These are phyloP conservation scores for Augochlora pura DNA, from an alignment of 1,140 invertebrate species.

Conservation along the genomic window DNA sequence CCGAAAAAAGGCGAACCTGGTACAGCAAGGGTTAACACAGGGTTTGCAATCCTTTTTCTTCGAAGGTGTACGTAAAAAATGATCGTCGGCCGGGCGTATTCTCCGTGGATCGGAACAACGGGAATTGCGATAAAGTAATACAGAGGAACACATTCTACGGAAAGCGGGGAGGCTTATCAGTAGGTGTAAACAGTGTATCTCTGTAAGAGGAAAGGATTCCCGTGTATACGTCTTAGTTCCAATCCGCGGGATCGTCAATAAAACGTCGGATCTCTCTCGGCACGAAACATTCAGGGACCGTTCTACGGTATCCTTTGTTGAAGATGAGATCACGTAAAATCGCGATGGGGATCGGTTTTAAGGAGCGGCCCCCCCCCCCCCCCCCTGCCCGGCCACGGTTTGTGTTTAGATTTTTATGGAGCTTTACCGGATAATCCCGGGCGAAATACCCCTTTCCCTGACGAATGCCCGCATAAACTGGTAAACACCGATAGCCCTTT, in stretches of 20 bases:
- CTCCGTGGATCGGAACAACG: slow-evolving; percentile 5
- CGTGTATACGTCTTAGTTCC: slow-evolving; percentile 50
- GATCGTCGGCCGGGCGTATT: not conserved
- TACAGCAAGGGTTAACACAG: too few relatives aligned
- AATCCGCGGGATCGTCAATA: slow-evolving; percentile 56
- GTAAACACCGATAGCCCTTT: slow-evolving; percentile 42
- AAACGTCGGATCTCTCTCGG: slow-evolving; percentile 50
- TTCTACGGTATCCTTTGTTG: slow-evolving; percentile 46
- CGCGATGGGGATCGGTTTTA: slow-evolving; percentile 45
- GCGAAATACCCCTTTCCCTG: slow-evolving; percentile 25
- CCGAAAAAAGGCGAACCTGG: too few relatives aligned
- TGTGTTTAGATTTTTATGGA: slow-evolving; percentile 61
- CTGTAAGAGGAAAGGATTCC: slow-evolving; percentile 44
- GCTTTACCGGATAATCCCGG: slow-evolving; percentile 53
- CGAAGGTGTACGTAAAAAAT: too few relatives aligned
- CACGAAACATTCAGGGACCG: slow-evolving; percentile 34
- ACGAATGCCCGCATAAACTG: slow-evolving; percentile 48
- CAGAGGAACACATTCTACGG: not conserved
- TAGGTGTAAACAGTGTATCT: slow-evolving; percentile 27
- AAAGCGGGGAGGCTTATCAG: slow-evolving; percentile 49
- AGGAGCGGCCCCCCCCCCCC: too few relatives aligned
- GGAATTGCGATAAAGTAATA: not conserved
- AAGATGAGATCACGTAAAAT: slow-evolving; percentile 63
- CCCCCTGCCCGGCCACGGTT: not conserved
- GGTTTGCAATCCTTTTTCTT: too few relatives aligned